These are phyloP conservation scores for Ectropis grisescens DNA, from an alignment of 1,140 invertebrate species.

Conservation along the genomic window DNA sequence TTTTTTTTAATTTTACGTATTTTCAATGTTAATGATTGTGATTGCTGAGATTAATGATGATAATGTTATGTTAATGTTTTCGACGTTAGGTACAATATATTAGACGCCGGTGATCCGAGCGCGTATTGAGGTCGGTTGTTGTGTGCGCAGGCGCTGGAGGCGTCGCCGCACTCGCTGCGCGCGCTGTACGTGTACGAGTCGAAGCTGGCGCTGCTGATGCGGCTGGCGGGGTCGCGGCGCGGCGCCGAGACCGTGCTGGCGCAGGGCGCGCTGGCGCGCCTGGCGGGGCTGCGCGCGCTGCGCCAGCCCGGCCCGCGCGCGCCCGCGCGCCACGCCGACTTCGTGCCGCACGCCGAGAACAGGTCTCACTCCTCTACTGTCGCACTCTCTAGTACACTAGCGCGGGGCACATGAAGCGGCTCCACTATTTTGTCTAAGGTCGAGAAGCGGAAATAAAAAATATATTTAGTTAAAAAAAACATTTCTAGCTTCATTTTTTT, in stretches of 20 bases:
- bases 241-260: constrained; percentile 85
- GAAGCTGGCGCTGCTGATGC: constrained; percentile 85
- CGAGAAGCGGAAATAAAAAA: too few relatives aligned
- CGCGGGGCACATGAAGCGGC: too few relatives aligned
- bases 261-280: constrained; percentile 79
- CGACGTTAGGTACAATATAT: too few relatives aligned
- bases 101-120: too few relatives aligned
- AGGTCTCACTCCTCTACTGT: constrained; percentile 20
- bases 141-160: constrained; percentile 77
- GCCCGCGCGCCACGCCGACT: constrained; percentile 20
- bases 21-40: too few relatives aligned
- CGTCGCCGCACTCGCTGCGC: constrained; percentile 78
- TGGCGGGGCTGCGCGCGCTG: constrained; percentile 85
- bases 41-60: too few relatives aligned
- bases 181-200: constrained; percentile 90
- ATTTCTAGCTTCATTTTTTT: too few relatives aligned
- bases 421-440: too few relatives aligned
- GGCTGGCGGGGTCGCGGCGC: constrained; percentile 77
- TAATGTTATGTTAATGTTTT: too few relatives aligned
- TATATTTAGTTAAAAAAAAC: too few relatives aligned
- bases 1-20: too few relatives aligned
- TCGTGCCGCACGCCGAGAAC: constrained; percentile 34
- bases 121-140: too few relatives aligned
- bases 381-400: background rate
- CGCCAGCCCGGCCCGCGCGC: constrained; percentile 78